Evolutionary conservation across 2,113 vertebrate genomes (phyloP).

Genomic region (Chloroceryle aenea): DNA sequence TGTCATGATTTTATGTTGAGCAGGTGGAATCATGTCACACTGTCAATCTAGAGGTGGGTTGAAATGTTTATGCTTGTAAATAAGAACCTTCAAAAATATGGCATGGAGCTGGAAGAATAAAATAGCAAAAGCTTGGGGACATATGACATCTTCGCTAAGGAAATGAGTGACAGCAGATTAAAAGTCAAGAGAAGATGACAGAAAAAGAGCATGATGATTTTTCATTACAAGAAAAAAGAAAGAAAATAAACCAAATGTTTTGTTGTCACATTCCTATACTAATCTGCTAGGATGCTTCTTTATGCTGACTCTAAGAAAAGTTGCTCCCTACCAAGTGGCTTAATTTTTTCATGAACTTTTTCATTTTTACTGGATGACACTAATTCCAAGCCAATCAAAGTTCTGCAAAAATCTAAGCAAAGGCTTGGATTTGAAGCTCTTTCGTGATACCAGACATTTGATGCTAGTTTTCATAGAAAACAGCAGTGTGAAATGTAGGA

Average conservation of each 20-base stretch:
- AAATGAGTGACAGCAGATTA: not conserved
- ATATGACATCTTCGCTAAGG: not conserved
- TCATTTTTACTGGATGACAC: not conserved
- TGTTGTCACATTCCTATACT: not conserved
- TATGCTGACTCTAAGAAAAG: not conserved
- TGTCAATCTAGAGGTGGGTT: not conserved
- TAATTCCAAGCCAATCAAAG: not conserved
- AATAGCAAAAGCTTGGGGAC: not conserved
- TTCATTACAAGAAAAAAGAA: not conserved
- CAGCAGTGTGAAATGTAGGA: not conserved
- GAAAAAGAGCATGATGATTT: not conserved
- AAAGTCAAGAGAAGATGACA: not conserved
- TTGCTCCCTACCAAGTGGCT: not conserved
- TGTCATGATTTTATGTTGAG: not conserved
- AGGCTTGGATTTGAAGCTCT: not conserved
- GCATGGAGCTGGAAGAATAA: not conserved
- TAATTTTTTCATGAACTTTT: not conserved
- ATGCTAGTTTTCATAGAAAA: not conserved
- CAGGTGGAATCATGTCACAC: constrained; percentile 18
- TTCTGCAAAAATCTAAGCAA: not conserved
- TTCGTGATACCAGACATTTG: not conserved
- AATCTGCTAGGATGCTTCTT: not conserved
- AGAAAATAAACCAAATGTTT: not conserved
- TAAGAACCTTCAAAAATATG: not conserved
- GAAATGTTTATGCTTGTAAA: not conserved